These are phyloP conservation scores for Discoglossus pictus DNA, from an alignment of 2,797 vertebrate species.

Conservation along the genomic window DNA sequence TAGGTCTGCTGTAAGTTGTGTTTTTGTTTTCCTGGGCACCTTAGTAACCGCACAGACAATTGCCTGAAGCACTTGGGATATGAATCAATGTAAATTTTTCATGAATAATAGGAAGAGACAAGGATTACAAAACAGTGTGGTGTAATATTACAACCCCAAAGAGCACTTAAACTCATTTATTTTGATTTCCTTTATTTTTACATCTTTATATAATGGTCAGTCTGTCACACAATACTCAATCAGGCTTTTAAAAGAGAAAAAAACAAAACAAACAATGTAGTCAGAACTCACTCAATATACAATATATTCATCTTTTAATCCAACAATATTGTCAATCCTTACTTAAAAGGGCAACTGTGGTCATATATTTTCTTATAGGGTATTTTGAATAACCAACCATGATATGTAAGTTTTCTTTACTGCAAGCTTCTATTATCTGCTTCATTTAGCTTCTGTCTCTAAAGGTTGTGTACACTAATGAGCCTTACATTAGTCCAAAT, in stretches of 20 bases:
- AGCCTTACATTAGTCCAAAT: too few species aligned
- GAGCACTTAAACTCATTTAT: slow-evolving; percentile 1
- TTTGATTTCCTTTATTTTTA: slow-evolving; percentile 28
- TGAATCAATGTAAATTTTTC: slow-evolving; percentile 55
- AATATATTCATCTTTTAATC: too few species aligned
- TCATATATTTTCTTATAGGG: too few species aligned
- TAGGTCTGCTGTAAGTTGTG: slow-evolving; percentile 6
- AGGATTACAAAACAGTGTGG: slow-evolving; percentile 12
- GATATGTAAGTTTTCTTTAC: too few species aligned
- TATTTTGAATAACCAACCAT: too few species aligned
- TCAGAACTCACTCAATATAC: slow-evolving; percentile 2
- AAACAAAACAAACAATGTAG: slow-evolving; percentile 19
- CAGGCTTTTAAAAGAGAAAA: slow-evolving; percentile 10
- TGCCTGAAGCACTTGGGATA: slow-evolving; percentile 54
- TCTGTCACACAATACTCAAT: slow-evolving; percentile 16
- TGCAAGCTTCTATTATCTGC: too few species aligned
- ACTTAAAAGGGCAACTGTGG: too few species aligned
- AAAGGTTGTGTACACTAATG: too few species aligned
- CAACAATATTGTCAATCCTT: too few species aligned
- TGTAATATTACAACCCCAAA: slow-evolving; percentile 1
- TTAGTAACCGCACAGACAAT: slow-evolving; percentile 54
- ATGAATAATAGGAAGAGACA: slow-evolving; percentile 10
- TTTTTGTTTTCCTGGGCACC: slow-evolving; percentile 56
- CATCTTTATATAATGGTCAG: slow-evolving; percentile 28
- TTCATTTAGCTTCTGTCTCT: too few species aligned